Conservation (phyloP, 1,140 invertebrate species). For the Caligus rogercresseyi region DNA sequence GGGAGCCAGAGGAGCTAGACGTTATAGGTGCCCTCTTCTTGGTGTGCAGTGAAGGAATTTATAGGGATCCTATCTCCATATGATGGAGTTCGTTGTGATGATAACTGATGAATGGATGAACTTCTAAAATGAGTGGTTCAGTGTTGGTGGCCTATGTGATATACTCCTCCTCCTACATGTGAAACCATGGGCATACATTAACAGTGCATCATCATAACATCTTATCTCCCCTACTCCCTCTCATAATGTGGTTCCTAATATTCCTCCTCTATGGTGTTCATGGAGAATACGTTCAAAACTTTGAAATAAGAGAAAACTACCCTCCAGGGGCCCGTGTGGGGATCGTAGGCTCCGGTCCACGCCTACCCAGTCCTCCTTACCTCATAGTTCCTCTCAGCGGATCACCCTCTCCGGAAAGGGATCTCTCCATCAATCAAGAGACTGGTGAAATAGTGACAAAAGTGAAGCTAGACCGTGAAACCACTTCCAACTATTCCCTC, state of each 20-base stretch:
- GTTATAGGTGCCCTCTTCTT: no score
- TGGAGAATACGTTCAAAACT: neutral
- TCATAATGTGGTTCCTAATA: neutral
- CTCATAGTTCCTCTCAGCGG: constrained; percentile 69
- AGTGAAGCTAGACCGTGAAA: constrained; percentile 70
- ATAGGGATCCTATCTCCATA: no score
- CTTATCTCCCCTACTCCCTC: no score
- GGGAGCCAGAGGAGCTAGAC: no score
- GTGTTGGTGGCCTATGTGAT: no score
- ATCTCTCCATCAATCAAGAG: constrained; percentile 62
- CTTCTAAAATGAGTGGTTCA: no score
- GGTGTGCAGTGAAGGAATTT: no score
- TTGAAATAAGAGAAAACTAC: neutral
- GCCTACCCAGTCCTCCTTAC: constrained; percentile 42
- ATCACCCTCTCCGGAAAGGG: constrained; percentile 64
- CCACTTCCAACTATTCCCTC: constrained; percentile 59
- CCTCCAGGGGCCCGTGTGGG: neutral
- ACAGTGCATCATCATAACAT: no score
- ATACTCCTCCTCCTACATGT: no score
- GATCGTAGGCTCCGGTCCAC: constrained; percentile 25
- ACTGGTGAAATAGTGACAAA: constrained; percentile 79
- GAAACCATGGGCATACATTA: no score
- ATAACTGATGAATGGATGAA: no score
- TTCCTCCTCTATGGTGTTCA: neutral
- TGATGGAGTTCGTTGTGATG: no score